Percentiles rank a stretch among this genome's conserved stretches.
Evolutionary conservation across 2,113 vertebrate genomes (phyloP).

Genomic region (Oenanthe melanoleuca): DNA sequence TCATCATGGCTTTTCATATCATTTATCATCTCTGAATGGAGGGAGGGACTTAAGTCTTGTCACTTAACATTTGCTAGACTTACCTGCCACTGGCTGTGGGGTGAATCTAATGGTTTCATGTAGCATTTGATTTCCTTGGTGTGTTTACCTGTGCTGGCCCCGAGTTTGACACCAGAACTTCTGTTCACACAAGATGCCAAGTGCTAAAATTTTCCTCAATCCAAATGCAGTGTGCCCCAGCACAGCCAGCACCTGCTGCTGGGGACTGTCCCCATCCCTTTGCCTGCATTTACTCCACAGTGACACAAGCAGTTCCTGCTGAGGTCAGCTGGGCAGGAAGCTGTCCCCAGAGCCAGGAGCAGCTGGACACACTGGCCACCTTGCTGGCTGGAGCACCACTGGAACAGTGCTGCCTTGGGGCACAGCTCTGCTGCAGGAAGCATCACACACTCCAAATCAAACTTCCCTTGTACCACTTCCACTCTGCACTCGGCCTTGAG

Average conservation of each 20-base stretch:
- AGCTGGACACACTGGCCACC: neutral
- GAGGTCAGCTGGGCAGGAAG: neutral
- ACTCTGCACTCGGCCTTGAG: rapidly evolving
- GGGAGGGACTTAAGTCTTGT: neutral
- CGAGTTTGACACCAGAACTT: neutral
- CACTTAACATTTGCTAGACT: neutral
- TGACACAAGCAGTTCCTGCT: neutral
- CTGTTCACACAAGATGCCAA: neutral
- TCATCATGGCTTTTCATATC: rapidly evolving
- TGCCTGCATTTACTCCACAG: neutral
- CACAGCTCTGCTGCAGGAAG: neutral
- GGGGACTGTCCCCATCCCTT: neutral
- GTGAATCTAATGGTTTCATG: neutral
- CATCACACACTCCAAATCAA: neutral
- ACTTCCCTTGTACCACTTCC: neutral
- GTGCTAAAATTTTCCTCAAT: neutral
- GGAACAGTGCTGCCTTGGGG: rapidly evolving
- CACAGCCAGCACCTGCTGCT: neutral
- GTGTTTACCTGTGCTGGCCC: neutral
- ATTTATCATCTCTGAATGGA: neutral
- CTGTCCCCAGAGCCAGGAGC: neutral
- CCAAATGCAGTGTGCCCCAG: neutral
- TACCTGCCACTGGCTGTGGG: neutral
- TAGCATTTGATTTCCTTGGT: neutral
- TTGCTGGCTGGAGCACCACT: rapidly evolving